Base-by-base conservation (phyloP, 2,113 vertebrate species). In the Salvator merianae region DNA sequence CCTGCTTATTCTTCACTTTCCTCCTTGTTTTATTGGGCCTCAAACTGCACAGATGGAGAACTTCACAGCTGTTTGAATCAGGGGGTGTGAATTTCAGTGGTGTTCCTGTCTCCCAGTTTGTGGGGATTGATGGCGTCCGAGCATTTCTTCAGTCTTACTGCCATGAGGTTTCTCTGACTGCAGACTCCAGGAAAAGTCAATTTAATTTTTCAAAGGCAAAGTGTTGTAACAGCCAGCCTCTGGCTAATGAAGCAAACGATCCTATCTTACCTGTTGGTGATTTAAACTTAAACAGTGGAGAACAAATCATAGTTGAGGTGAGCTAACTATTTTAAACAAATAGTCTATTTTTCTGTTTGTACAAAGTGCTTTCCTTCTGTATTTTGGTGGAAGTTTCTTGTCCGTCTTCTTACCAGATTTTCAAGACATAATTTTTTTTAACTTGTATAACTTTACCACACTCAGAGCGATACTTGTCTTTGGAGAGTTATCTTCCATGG, bases 91-190 rank as follows among this genome's bases (percentile, higher is more conserved):
- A 62, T 26, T 77, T 77, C 32, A 77, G 75, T 62, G 53, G 75
- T 1, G 75, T 55, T 62, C 75, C 75, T 26, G 53, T 77, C 9
- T 77, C 75, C 22, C 75, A 77, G 75, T 77, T 77, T 77, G 75
- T 77, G 32, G 75, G 75, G 32, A 77, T 77, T 77, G 75, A 77
- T 14, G 75, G 75, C 13, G 75, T 77, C 75, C 75, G 53, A 13
- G 75, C 75, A 10, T 77, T 77, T 77, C 75, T 77, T 22, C 75
- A 77, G 16, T 77, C 75, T 34, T 77, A 77, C 20, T 62, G 75
- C 32, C 75, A 77, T 7, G 75, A 77, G 4, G 53, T 77, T 77
- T 77, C 75, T 6, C n/a, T 77, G 10, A 77, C 75, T 5, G 0
- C 75, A 26, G 65, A 3, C 40, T 80, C 78, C 69, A 70, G 32